Conservation (phyloP, 2,797 vertebrate species). For the Paguma larvata region DNA sequence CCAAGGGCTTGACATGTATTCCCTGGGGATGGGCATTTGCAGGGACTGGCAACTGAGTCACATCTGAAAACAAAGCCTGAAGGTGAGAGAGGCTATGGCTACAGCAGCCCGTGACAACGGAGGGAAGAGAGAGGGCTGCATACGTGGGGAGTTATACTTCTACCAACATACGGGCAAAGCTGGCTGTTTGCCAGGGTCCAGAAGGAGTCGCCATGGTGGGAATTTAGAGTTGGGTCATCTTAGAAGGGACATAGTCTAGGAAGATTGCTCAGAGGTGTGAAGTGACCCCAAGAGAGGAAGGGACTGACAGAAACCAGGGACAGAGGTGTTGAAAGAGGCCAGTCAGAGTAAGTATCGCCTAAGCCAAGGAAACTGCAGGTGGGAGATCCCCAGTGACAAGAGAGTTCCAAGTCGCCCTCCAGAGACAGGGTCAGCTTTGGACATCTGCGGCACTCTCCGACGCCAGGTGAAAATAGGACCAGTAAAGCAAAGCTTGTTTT, state of each 20-base stretch:
- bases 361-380: slow-evolving; percentile 7
- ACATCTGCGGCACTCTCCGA: not conserved
- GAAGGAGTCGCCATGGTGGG: not conserved
- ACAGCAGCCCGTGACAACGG: slow-evolving; percentile 12
- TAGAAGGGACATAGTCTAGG: not conserved
- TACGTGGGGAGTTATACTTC: not conserved
- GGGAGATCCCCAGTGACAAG: not conserved
- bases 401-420: not conserved
- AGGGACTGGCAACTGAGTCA: slow-evolving; percentile 5
- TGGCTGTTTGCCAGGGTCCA: not conserved
- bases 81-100: not conserved
- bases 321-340: slow-evolving; percentile 6
- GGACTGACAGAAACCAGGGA: slow-evolving; percentile 17
- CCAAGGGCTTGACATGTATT: not conserved
- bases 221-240: slow-evolving; percentile 43
- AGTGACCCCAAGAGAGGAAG: slow-evolving; percentile 41
- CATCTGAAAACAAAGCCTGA: slow-evolving; percentile 47
- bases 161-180: not conserved
- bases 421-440: slow-evolving; percentile 7
- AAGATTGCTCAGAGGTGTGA: not conserved
- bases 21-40: not conserved
- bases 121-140: not conserved
- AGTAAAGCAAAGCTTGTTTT: not conserved
- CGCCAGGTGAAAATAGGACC: not conserved
- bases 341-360: not conserved